These are phyloP conservation scores for Holothuria leucospilota DNA, from an alignment of 53 echinoderm and acorn worm species.

Conservation along the genomic window DNA sequence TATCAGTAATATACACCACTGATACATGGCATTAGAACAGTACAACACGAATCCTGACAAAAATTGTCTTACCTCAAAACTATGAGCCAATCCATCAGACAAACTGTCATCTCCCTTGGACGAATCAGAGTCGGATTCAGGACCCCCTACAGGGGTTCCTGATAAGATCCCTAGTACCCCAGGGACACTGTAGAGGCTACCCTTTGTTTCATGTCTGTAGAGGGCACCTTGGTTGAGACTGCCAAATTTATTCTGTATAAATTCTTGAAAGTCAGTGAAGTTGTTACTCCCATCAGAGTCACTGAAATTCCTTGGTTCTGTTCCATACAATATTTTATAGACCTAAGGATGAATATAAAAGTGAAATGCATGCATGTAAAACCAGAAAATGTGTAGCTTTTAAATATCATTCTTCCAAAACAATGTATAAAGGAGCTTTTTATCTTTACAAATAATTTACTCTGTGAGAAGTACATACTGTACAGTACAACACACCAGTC, in stretches of 20 bases:
- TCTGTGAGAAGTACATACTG: too few relatives aligned
- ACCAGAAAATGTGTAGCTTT: too few relatives aligned
- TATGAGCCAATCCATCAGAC: constrained; percentile 44
- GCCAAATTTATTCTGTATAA: constrained; percentile 64
- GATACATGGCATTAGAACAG: too few relatives aligned
- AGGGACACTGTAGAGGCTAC: constrained; percentile 64
- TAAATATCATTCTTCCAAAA: too few relatives aligned
- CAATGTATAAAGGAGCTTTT: too few relatives aligned
- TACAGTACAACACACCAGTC: too few relatives aligned
- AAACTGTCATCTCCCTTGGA: constrained; percentile 20
- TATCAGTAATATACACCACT: too few relatives aligned
- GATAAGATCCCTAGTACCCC: constrained; percentile 79
- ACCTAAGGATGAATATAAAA: constrained; percentile 58
- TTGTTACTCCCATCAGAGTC: constrained; percentile 57
- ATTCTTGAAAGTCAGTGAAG: constrained; percentile 72
- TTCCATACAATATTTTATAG: constrained; percentile 82
- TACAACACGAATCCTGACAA: too few relatives aligned
- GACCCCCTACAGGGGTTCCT: constrained; percentile 56
- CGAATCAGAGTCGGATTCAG: neutral
- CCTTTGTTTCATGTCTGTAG: constrained; percentile 48
- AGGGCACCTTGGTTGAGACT: constrained; percentile 76
- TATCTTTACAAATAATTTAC: too few relatives aligned
- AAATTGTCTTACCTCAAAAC: constrained; percentile 68
- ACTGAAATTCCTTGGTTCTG: constrained; percentile 63
- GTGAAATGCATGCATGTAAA: too few relatives aligned